Evolutionary conservation across 1,140 invertebrate species (phyloP).

Genomic region (Aricia agestis): DNA sequence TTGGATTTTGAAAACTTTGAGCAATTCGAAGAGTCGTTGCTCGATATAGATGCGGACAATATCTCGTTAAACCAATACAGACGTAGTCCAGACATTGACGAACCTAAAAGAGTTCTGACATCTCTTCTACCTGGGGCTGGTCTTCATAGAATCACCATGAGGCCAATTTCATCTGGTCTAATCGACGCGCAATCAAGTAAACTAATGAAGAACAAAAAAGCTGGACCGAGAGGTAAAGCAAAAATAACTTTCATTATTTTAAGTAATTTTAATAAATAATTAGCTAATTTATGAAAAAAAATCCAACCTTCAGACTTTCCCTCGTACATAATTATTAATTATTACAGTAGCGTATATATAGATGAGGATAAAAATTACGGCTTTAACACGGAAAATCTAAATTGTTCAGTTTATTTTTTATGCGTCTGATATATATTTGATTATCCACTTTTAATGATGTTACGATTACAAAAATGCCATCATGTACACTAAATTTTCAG

Average conservation of each 20-base stretch:
- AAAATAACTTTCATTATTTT: neutral
- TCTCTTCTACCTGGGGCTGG: conserved; percentile 58
- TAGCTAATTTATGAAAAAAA: too few species aligned
- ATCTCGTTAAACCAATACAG: conserved; percentile 44
- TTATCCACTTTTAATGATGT: too few species aligned
- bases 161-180: conserved; percentile 46
- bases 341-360: too few species aligned
- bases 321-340: too few species aligned
- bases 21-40: conserved; percentile 61
- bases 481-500: conserved; percentile 33
- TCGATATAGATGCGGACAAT: conserved; percentile 65
- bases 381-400: too few species aligned
- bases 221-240: conserved; percentile 34
- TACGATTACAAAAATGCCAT: neutral
- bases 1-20: conserved; percentile 67
- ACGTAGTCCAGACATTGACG: conserved; percentile 47
- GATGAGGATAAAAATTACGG: too few species aligned
- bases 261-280: too few species aligned
- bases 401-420: too few species aligned
- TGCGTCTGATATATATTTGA: too few species aligned
- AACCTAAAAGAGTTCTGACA: conserved; percentile 56
- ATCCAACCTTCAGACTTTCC: too few species aligned
- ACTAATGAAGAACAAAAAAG: conserved; percentile 33
- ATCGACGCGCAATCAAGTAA: conserved; percentile 31
- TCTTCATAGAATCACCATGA: conserved; percentile 53